Evolutionary conservation across 2,888 invertebrate species (phyloP), one percentile per base, ranked within the genome.

Genomic region (Dinocampus coccinellae): DNA sequence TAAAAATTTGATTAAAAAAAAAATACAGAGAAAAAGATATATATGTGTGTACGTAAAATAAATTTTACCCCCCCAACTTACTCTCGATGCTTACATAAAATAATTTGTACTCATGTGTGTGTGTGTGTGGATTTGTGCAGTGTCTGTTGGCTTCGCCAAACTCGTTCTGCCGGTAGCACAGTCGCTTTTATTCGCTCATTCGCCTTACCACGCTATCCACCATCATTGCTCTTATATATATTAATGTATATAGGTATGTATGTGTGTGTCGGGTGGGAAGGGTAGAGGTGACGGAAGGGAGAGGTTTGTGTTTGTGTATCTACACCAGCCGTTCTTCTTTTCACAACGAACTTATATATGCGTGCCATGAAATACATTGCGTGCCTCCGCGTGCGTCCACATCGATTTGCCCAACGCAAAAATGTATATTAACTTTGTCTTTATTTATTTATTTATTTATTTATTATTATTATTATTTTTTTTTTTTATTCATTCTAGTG

Each of bases 321-420:
- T 29, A 53, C 13, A 55, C 24, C 52, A 34, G 6, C 60, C 60
- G 53, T 34, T 55, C 22, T 61, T 69, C 53, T 69, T 69, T 62
- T 69, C 39, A 52, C 34, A 53, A 29, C 26, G 10, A 33, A 61
- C 61, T 69, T 62, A 52, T 63, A 16, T 47, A 61, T 70, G 67
- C 70, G 64, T 73, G 62, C 60, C 67, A 68, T 62, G 65, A 63
- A 62, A 65, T n/a, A n/a, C 69, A 57, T 66, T 64, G 72, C 72
- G 72, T 70, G 69, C 70, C 72, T 73, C 70, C 47, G 69, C 70
- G 74, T 74, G 75, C 74, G 72, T 71, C 69, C 62, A 63, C 60
- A 75, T 76, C 76, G 76, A 76, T 75, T 75, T 68, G 69, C 62
- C 58, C 73, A 53, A 68, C 73, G 69, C 73, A 75, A 74, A 76